Base-by-base conservation (phyloP, 2,888 invertebrate species). In the Ametastegia equiseti region DNA sequence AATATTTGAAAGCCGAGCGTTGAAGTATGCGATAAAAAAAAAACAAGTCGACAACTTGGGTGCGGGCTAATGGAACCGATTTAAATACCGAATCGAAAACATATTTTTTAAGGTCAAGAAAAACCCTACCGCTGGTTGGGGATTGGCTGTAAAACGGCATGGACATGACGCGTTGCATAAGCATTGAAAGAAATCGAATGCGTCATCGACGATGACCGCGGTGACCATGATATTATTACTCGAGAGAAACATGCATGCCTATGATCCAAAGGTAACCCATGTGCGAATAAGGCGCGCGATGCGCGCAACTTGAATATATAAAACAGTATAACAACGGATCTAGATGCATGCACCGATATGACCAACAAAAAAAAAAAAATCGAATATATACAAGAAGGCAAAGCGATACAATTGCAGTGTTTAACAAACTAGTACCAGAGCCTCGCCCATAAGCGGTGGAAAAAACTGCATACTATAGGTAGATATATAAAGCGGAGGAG, bases 271-370 rank as follows among this genome's bases (percentile, higher is more conserved):
- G 69, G 60, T 47, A 83, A 80, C 82, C 65, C 83, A 86, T 85
- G 85, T 83, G 87, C 87, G 86, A 88, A 89, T 88, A 89, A 89
- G 89, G 89, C 82, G 89, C 82, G 87, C 88, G 88, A 86, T 85
- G 85, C 87, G 88, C 87, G 71, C 3, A 45, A 42, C n/a, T n/a
- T 7, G 39, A 4, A 23, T 39, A 69, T n/a, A 23, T n/a, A 36
- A 23, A 39, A 71, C 45, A 71, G 45, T n/a, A 36, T 42, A 39
- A 71, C 45, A 71, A 71, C 30, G 71, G 30, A 71, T 71, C 47
- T 27, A 67, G 65, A 47, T 71, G 47, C 71, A 39, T 71, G 23
- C 47, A 71, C 71, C 19, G 71, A 71, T 71, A 27, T n/a, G 45
- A 42, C 36, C 45, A n/a, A 27, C 63, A 7, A 36, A 19, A 33